These are phyloP conservation scores for Chelonus formosanus DNA, from an alignment of 2,888 invertebrate species.

Conservation along the genomic window DNA sequence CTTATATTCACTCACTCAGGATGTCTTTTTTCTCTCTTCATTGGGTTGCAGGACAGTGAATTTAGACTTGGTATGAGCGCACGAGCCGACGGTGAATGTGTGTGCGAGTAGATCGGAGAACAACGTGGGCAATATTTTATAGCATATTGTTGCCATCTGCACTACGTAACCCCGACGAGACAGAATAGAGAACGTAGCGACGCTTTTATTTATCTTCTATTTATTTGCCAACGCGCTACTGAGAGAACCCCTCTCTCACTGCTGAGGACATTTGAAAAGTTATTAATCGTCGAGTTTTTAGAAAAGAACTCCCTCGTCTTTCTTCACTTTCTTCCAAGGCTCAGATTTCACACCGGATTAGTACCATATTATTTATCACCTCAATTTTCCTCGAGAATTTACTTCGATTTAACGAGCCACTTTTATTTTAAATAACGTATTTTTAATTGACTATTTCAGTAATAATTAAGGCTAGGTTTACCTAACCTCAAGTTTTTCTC, in stretches of 20 bases:
- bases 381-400: too few species aligned
- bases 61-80: constrained; percentile 4
- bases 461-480: too few species aligned
- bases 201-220: constrained; percentile 60
- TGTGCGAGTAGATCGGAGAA: constrained; percentile 33
- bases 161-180: constrained; percentile 55
- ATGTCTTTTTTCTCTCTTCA: constrained; percentile 20
- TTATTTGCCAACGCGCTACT: constrained; percentile 62
- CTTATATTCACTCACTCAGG: constrained; percentile 24
- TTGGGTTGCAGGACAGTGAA: background rate
- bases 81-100: constrained; percentile 30
- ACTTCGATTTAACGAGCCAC: too few species aligned
- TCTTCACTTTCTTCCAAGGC: too few species aligned
- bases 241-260: constrained; percentile 49
- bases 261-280: constrained; percentile 62
- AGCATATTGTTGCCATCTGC: constrained; percentile 66
- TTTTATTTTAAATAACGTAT: too few species aligned
- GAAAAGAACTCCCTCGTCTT: constrained; percentile 38
- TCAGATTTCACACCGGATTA: too few species aligned
- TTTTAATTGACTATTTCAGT: too few species aligned
- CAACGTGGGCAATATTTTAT: constrained; percentile 61
- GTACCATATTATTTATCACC: too few species aligned
- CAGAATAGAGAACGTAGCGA: constrained; percentile 48
- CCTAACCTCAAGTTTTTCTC: too few species aligned
- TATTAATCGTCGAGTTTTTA: constrained; percentile 61